Evolutionary conservation across 2,888 invertebrate genomes (phyloP).

Genomic region (Metallyticus violacea): DNA sequence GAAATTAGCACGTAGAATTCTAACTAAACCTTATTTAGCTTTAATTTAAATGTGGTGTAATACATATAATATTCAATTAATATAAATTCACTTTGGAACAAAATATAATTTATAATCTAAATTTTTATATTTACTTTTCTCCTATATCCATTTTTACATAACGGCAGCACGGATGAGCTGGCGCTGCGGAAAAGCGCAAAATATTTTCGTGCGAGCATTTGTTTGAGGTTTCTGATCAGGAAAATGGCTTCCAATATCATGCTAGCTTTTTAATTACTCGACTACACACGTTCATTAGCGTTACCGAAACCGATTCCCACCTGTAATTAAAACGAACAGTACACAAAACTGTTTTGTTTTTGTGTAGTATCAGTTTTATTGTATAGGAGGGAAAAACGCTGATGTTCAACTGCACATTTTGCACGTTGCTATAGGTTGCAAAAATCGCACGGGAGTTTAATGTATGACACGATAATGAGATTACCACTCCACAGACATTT

Average conservation of each 20-base stretch:
- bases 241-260: neutral
- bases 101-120: no score
- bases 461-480: no score
- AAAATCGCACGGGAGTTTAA: no score
- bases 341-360: neutral
- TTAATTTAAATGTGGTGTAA: no score
- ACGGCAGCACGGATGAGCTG: neutral
- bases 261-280: neutral
- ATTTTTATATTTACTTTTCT: no score
- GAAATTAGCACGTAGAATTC: no score
- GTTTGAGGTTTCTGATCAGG: neutral
- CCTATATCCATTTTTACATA: neutral
- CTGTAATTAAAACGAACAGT: neutral
- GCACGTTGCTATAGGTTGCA: neutral
- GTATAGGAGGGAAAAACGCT: neutral
- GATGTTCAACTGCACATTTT: neutral
- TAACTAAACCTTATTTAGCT: no score
- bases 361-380: neutral
- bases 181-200: neutral
- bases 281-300: neutral
- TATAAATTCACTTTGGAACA: no score
- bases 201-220: neutral
- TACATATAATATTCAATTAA: no score
- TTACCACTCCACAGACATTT: no score
- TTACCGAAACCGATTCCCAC: no score